Percentiles rank a stretch among this genome's conserved stretches.
Evolutionary conservation across 1,140 invertebrate species (phyloP).

Genomic region (Aradophagus sp.): DNA sequence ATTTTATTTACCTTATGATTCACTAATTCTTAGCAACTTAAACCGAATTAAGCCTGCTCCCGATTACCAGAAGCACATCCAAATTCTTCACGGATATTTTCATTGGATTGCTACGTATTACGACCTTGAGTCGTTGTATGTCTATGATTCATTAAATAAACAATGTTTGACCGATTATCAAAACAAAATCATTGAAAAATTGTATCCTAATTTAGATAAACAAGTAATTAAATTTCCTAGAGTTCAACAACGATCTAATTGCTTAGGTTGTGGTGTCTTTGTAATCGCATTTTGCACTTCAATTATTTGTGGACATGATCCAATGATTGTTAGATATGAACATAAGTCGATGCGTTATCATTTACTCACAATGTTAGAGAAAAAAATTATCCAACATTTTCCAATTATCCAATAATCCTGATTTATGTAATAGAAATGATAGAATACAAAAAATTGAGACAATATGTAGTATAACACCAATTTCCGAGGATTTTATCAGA

Average conservation of each 20-base stretch:
- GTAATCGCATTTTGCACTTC: slow-evolving; percentile 10
- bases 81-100: slow-evolving; percentile 13
- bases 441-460: too few relatives aligned
- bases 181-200: slow-evolving; percentile 1
- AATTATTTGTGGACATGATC: not conserved
- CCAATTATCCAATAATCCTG: not conserved
- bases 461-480: too few relatives aligned
- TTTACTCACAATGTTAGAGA: slow-evolving; percentile 32
- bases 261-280: slow-evolving; percentile 13
- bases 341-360: slow-evolving; percentile 26
- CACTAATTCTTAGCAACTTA: slow-evolving; percentile 1
- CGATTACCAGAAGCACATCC: not conserved
- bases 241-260: slow-evolving; percentile 14
- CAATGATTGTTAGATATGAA: not conserved
- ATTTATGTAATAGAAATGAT: not conserved
- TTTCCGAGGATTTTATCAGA: too few relatives aligned
- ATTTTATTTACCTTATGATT: not conserved
- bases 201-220: slow-evolving; percentile 9
- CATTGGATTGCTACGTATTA: slow-evolving; percentile 24
- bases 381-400: slow-evolving; percentile 27
- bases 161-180: slow-evolving; percentile 4
- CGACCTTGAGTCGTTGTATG: slow-evolving; percentile 5
- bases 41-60: slow-evolving; percentile 10
- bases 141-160: slow-evolving; percentile 12
- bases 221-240: slow-evolving; percentile 4